phyloP scores from a whole-genome alignment of 2,797 vertebrate species.

The Leptoclinus maculatus region DNA sequence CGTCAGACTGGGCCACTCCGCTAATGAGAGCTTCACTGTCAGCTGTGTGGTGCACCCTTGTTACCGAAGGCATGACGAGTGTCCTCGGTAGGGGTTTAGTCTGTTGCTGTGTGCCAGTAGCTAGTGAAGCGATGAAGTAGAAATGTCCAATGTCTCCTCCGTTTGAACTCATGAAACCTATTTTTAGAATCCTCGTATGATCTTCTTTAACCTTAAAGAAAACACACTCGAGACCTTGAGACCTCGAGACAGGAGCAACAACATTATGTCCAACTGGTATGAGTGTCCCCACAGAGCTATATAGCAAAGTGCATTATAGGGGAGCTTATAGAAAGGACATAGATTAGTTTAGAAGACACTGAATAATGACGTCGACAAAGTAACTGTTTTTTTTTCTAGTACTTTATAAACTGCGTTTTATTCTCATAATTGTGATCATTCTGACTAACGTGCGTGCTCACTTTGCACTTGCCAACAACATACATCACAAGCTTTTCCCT shows the following conservation, averaged over 20 bases:
- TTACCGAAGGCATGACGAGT: not conserved
- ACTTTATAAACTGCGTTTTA: not conserved
- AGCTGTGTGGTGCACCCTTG: slow-evolving; percentile 27
- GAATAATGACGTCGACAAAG: not conserved
- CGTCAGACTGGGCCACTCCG: not conserved
- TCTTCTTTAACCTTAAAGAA: not conserved
- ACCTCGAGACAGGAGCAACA: too few relatives aligned
- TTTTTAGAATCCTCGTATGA: not conserved
- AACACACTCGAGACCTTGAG: not conserved
- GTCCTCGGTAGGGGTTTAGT: not conserved
- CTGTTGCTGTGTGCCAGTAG: not conserved
- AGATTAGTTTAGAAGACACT: not conserved
- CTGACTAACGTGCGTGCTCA: not conserved
- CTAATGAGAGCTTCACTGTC: slow-evolving; percentile 36
- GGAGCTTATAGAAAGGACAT: too few relatives aligned
- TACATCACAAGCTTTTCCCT: too few relatives aligned
- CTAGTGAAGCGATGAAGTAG: too few relatives aligned
- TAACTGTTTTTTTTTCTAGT: not conserved
- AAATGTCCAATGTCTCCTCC: not conserved
- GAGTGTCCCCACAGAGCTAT: too few relatives aligned
- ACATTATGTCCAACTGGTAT: too few relatives aligned
- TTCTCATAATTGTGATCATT: not conserved
- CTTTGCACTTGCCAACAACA: too few relatives aligned
- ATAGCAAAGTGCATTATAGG: too few relatives aligned
- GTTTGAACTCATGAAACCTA: not conserved